phyloP scores from a whole-genome alignment of 2,797 vertebrate genomes.

The Apogon talboti region DNA sequence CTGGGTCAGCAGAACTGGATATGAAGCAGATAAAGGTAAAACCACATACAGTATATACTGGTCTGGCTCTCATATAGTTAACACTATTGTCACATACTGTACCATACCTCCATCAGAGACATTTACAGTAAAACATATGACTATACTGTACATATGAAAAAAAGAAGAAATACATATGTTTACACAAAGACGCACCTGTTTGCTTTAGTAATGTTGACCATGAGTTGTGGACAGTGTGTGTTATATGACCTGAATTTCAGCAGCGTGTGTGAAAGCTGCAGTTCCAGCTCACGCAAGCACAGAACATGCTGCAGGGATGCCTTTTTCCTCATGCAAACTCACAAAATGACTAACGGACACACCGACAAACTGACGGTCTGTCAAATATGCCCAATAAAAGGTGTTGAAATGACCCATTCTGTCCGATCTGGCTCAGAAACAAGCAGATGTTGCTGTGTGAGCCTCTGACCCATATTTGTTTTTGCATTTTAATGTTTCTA shows the following conservation, averaged over 20 bases:
- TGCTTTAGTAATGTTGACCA: conserved; percentile 17
- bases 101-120: background rate
- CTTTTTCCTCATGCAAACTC: conserved; percentile 24
- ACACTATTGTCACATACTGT: too few species aligned
- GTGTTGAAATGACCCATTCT: conserved; percentile 25
- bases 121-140: conserved; percentile 1
- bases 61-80: too few species aligned
- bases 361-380: background rate
- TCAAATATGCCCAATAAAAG: conserved; percentile 29
- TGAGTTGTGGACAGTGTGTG: conserved; percentile 39
- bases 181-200: background rate
- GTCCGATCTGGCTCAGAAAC: conserved; percentile 10
- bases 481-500: conserved; percentile 14
- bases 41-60: too few species aligned
- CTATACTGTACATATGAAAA: background rate
- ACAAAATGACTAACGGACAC: conserved; percentile 24
- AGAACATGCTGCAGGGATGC: conserved; percentile 68
- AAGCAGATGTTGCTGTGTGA: conserved; percentile 23
- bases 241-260: conserved; percentile 77
- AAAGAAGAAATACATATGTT: background rate
- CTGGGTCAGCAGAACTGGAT: conserved; percentile 33
- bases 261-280: conserved; percentile 56
- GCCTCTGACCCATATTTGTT: conserved; percentile 58
- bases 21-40: conserved; percentile 9
- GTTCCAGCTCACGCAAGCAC: conserved; percentile 62